Conservation (phyloP, 2,113 vertebrate genomes). For the Anser cygnoides region DNA sequence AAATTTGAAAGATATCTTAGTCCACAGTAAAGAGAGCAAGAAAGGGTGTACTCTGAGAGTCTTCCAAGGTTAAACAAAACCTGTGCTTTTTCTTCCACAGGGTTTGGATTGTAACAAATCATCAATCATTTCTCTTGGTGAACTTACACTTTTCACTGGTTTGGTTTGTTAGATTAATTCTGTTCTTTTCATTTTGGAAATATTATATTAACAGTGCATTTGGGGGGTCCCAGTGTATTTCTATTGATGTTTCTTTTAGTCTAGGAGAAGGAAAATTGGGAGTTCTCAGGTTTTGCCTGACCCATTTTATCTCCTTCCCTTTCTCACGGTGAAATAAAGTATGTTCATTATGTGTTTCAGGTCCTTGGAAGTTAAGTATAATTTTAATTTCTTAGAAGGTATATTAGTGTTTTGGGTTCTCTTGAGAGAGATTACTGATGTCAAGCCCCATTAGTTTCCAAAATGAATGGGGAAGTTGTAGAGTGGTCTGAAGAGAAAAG, state of each 20-base stretch:
- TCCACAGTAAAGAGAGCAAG: not conserved
- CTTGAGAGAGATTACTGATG: not conserved
- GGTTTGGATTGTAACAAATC: not conserved
- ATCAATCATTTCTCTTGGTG: not conserved
- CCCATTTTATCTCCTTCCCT: not conserved
- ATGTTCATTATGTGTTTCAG: not conserved
- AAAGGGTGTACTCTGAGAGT: not conserved
- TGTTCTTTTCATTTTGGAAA: not conserved
- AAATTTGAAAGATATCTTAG: not conserved
- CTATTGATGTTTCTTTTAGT: not conserved
- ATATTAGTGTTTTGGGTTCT: not conserved
- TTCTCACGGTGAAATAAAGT: conserved; percentile 22
- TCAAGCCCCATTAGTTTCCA: not conserved
- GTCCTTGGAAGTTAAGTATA: not conserved
- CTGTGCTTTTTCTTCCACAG: not conserved
- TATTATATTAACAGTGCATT: not conserved
- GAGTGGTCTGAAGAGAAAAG: not conserved
- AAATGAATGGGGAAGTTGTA: not conserved
- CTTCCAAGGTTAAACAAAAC: not conserved
- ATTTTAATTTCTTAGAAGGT: not conserved
- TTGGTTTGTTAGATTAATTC: not conserved
- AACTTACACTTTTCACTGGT: not conserved
- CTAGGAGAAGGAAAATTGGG: not conserved
- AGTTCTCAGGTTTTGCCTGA: not conserved
- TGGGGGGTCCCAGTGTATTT: not conserved